phyloP scores from a whole-genome alignment of 2,113 vertebrate species.

The Hiodon tergisus region DNA sequence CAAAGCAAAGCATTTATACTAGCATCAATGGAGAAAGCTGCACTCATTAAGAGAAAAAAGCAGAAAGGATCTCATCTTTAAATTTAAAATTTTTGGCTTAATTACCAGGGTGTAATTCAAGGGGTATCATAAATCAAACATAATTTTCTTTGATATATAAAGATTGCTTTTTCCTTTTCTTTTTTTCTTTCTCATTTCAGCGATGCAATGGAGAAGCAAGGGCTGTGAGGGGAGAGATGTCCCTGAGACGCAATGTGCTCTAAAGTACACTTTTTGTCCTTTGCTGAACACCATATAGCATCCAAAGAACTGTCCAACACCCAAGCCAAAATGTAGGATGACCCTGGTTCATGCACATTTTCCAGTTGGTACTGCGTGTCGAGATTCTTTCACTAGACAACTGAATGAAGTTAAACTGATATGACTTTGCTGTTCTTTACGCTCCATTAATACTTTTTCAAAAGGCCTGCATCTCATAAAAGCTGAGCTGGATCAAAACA shows the following conservation, averaged over 20 bases:
- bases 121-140: constrained; percentile 13
- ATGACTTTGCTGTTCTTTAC: background rate
- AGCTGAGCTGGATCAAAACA: background rate
- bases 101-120: background rate
- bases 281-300: background rate
- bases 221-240: too few relatives aligned
- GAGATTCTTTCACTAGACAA: background rate
- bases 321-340: too few relatives aligned
- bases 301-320: too few relatives aligned
- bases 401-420: background rate
- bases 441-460: background rate
- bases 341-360: too few relatives aligned
- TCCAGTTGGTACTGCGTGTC: background rate
- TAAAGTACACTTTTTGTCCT: background rate
- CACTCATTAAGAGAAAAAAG: constrained; percentile 19
- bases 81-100: constrained; percentile 7
- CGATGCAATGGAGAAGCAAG: too few relatives aligned
- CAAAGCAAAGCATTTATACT: background rate
- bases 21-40: constrained; percentile 12
- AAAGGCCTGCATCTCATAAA: background rate
- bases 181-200: background rate
- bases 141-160: background rate
- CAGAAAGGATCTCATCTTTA: constrained; percentile 9
- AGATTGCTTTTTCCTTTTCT: constrained; percentile 1
- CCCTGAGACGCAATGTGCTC: background rate